phyloP scores from a whole-genome alignment of 2,113 vertebrate species.

The Odocoileus hemionus region DNA sequence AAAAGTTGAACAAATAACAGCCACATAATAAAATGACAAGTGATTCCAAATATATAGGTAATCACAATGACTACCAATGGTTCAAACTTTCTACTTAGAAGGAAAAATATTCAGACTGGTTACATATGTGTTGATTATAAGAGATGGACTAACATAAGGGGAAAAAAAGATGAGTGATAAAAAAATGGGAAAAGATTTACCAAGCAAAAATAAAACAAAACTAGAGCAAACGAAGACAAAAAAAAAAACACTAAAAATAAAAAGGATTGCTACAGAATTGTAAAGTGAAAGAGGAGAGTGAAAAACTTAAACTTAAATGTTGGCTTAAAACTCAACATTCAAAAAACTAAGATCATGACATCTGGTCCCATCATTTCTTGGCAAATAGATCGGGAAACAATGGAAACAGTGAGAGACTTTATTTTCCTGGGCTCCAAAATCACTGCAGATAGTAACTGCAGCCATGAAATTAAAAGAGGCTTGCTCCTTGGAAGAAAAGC shows the following conservation, averaged over 20 bases:
- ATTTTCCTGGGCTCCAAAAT: background rate
- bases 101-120: slow-evolving; percentile 11
- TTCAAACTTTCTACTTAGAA: background rate
- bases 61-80: slow-evolving; percentile 7
- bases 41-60: background rate
- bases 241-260: background rate
- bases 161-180: background rate
- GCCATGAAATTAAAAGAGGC: background rate
- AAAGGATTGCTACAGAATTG: background rate
- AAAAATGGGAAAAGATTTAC: background rate
- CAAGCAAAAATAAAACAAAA: background rate
- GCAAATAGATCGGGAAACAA: background rate
- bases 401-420: background rate
- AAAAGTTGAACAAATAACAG: background rate
- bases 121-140: background rate
- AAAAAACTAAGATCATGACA: background rate
- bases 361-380: background rate
- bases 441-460: background rate
- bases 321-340: background rate
- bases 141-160: background rate
- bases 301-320: background rate
- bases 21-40: background rate
- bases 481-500: background rate
- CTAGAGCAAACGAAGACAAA: background rate
- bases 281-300: background rate